phyloP scores from a whole-genome alignment of 2,888 invertebrate genomes.

The Ernsta delagoae region DNA sequence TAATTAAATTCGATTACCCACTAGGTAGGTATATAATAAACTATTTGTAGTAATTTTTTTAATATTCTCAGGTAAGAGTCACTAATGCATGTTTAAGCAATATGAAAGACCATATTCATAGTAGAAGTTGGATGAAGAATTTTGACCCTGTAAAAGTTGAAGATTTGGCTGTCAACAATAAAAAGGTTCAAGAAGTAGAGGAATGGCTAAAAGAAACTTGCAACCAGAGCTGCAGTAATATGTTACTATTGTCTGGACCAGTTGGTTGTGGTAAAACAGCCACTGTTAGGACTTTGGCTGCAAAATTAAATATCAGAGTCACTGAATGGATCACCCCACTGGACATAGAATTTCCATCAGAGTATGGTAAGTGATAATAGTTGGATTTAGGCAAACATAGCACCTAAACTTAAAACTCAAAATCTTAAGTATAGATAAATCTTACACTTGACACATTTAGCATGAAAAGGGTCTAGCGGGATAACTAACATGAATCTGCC shows the following conservation, averaged over 20 bases:
- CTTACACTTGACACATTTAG: too few species aligned
- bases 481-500: too few species aligned
- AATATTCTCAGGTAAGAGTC: slow-evolving; percentile 26
- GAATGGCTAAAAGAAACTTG: slow-evolving; percentile 85
- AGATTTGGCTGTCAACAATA: slow-evolving; percentile 90
- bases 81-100: slow-evolving; percentile 22
- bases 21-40: too few species aligned
- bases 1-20: too few species aligned
- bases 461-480: too few species aligned
- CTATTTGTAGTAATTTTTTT: too few species aligned
- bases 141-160: slow-evolving; percentile 84
- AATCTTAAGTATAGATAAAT: too few species aligned
- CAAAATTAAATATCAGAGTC: slow-evolving; percentile 85
- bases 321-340: slow-evolving; percentile 94
- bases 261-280: slow-evolving; percentile 94
- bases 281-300: slow-evolving; percentile 87
- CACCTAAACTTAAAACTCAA: too few species aligned
- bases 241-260: slow-evolving; percentile 92
- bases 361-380: slow-evolving; percentile 62
- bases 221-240: slow-evolving; percentile 64
- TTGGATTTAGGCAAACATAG: too few species aligned
- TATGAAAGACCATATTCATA: slow-evolving; percentile 7
- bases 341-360: slow-evolving; percentile 86
- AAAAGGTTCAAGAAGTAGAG: slow-evolving; percentile 90
- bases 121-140: slow-evolving; percentile 85